These are phyloP conservation scores for Drosophila guanche DNA, from an alignment of 1,140 invertebrate genomes.

Conservation along the genomic window DNA sequence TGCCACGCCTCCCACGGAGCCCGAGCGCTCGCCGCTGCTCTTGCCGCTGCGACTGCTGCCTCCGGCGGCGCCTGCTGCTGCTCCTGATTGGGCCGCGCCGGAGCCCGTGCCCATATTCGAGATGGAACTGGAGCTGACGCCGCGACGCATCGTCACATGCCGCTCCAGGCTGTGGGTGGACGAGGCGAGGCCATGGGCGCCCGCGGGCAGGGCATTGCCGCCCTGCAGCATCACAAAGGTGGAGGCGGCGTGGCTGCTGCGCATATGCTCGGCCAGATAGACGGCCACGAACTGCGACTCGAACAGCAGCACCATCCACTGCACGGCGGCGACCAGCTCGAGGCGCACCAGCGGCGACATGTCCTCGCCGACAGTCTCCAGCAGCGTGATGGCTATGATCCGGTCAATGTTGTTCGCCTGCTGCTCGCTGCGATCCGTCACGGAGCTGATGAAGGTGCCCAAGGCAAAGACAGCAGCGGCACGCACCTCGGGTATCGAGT, in stretches of 20 bases:
- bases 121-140: constrained; percentile 83
- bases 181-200: constrained; percentile 25
- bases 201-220: constrained; percentile 51
- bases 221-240: constrained; percentile 53
- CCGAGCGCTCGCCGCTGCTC: no score
- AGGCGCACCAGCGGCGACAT: constrained; percentile 94
- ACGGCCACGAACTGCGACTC: constrained; percentile 94
- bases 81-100: constrained; percentile 5
- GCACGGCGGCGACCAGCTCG: constrained; percentile 91
- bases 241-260: constrained; percentile 35
- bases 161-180: constrained; percentile 77
- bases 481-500: constrained; percentile 94
- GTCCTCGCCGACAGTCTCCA: constrained; percentile 91
- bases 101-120: constrained; percentile 70
- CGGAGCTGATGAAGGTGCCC: constrained; percentile 95
- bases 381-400: constrained; percentile 93
- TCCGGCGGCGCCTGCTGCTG: no score
- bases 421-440: constrained; percentile 92
- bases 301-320: constrained; percentile 95
- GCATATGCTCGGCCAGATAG: constrained; percentile 84
- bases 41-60: no score
- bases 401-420: constrained; percentile 97
- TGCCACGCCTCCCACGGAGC: no score
- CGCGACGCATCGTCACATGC: constrained; percentile 72
- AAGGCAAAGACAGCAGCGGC: constrained; percentile 96